Evolutionary conservation across 1,140 invertebrate species (phyloP).

Genomic region (Hypothenemus hampei): DNA sequence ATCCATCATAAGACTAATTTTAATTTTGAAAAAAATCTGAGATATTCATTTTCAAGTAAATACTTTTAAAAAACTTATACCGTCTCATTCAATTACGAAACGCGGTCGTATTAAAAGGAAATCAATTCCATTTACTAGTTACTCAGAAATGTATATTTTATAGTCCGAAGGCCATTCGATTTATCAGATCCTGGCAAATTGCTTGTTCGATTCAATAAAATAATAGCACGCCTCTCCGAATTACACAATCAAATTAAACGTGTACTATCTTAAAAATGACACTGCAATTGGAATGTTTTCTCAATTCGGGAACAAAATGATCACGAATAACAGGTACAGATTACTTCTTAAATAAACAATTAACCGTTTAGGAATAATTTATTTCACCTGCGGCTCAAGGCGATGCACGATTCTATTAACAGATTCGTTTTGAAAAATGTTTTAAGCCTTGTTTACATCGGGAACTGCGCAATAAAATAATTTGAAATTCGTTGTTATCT

Average conservation of each 20-base stretch:
- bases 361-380: conserved; percentile 3
- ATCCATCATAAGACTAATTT: no score
- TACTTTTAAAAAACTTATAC: not conserved
- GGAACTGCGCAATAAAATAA: conserved; percentile 17
- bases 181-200: conserved; percentile 7
- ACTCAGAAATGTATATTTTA: conserved; percentile 1
- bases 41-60: not conserved
- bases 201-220: conserved; percentile 12
- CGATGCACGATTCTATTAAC: conserved; percentile 21
- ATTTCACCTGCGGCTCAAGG: conserved; percentile 6
- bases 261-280: not conserved
- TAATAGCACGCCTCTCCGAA: conserved; percentile 2
- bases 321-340: no score
- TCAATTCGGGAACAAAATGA: no score
- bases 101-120: conserved; percentile 2
- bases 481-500: conserved; percentile 19
- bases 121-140: not conserved
- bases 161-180: not conserved
- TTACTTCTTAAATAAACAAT: conserved; percentile 5
- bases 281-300: not conserved
- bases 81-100: conserved; percentile 3
- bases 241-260: not conserved
- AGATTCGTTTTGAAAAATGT: conserved; percentile 8
- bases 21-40: not conserved
- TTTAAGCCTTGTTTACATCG: conserved; percentile 1